Conservation (phyloP, 2,797 vertebrate species). For the Urosaurus nigricauda region DNA sequence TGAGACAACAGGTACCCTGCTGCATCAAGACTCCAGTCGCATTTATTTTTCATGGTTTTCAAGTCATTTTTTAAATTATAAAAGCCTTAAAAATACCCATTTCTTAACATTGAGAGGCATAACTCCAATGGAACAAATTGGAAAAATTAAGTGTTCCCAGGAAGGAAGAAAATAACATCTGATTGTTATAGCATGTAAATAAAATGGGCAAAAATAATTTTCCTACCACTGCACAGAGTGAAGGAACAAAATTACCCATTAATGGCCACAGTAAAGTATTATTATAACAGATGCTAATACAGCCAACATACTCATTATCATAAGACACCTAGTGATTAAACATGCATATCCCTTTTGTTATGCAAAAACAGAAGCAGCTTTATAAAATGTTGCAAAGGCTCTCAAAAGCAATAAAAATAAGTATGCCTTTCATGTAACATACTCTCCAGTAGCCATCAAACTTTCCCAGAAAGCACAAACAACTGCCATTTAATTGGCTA, state of each 20-base stretch:
- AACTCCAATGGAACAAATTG: neutral
- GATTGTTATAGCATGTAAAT: constrained; percentile 34
- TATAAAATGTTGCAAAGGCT: constrained; percentile 50
- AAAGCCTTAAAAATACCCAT: neutral
- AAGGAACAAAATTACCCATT: constrained; percentile 63
- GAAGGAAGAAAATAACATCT: constrained; percentile 51
- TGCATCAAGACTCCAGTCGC: constrained; percentile 5
- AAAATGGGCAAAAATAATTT: constrained; percentile 3
- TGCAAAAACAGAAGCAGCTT: constrained; percentile 65
- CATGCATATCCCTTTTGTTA: constrained; percentile 58
- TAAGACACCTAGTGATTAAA: constrained; percentile 63
- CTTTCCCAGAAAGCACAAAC: constrained; percentile 62
- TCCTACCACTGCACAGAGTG: constrained; percentile 10
- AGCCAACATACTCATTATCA: constrained; percentile 55
- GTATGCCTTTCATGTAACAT: constrained; percentile 60
- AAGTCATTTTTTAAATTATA: neutral
- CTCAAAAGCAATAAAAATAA: constrained; percentile 62
- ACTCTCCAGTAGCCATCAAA: constrained; percentile 63
- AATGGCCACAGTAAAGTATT: constrained; percentile 64
- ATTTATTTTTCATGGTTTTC: constrained; percentile 3
- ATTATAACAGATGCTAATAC: constrained; percentile 70
- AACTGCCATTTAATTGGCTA: constrained; percentile 57
- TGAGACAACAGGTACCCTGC: neutral
- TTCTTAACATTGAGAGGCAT: neutral
- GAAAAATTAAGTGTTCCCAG: constrained; percentile 39